Evolutionary conservation across 2,113 vertebrate species (phyloP).

Genomic region (Xiphias gladius): DNA sequence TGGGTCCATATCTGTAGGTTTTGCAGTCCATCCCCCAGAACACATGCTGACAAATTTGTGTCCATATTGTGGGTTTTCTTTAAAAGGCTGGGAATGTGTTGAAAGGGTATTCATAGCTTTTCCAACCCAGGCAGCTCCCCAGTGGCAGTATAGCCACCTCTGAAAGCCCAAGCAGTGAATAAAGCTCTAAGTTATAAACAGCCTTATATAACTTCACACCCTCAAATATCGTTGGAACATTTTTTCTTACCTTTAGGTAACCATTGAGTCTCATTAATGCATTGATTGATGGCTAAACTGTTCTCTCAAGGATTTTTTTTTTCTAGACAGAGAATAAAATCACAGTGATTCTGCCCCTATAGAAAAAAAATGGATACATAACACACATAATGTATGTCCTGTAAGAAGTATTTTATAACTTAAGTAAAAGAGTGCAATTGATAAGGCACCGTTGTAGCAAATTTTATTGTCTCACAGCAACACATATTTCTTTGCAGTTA

Average conservation of each 20-base stretch:
- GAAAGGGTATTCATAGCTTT: conserved; percentile 75
- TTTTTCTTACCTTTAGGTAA: conserved; percentile 54
- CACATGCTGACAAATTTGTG: conserved; percentile 44
- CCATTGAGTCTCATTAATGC: conserved; percentile 59
- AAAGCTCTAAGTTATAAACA: conserved; percentile 71
- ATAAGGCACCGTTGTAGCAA: not conserved
- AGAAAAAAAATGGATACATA: conserved; percentile 26
- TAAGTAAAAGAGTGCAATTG: not conserved
- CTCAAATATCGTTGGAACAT: conserved; percentile 63
- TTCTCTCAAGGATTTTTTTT: conserved; percentile 38
- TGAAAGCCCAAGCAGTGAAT: conserved; percentile 61
- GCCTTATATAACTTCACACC: conserved; percentile 73
- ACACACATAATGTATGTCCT: conserved; percentile 18
- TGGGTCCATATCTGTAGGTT: conserved; percentile 29
- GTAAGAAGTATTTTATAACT: conserved; percentile 21
- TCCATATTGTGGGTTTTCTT: conserved; percentile 67
- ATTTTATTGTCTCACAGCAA: conserved; percentile 3
- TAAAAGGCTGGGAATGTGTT: conserved; percentile 71
- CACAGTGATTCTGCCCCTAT: conserved; percentile 3
- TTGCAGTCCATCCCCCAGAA: conserved; percentile 20
- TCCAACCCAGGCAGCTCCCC: conserved; percentile 61
- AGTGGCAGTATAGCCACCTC: conserved; percentile 65
- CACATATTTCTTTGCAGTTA: not conserved
- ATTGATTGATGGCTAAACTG: conserved; percentile 60
- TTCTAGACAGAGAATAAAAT: conserved; percentile 31